These are phyloP conservation scores for Polymixis flavicincta DNA, from an alignment of 2,888 invertebrate genomes.

Conservation along the genomic window DNA sequence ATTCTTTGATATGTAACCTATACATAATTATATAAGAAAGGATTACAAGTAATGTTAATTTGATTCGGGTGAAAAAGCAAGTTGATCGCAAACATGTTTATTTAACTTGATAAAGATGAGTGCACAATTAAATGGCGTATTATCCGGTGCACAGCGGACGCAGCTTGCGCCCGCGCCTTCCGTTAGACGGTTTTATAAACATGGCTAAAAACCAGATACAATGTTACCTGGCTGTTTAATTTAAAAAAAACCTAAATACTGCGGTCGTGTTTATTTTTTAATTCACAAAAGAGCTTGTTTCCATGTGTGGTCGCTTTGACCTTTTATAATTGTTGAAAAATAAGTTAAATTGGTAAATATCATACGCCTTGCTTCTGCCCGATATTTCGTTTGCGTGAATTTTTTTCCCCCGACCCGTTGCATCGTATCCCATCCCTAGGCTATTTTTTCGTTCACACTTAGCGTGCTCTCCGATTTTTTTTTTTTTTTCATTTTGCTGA, in stretches of 20 bases:
- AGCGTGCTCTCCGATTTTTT: too few relatives aligned
- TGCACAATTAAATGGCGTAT: slow-evolving; percentile 69
- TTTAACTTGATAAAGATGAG: slow-evolving; percentile 62
- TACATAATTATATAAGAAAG: too few relatives aligned
- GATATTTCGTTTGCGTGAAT: too few relatives aligned
- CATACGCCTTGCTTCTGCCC: too few relatives aligned
- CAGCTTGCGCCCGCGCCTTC: slow-evolving; percentile 82
- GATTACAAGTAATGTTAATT: too few relatives aligned
- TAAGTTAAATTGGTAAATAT: not conserved
- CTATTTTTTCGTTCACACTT: too few relatives aligned
- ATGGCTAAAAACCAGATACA: slow-evolving; percentile 50
- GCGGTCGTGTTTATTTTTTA: slow-evolving; percentile 45
- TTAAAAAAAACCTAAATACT: slow-evolving; percentile 55
- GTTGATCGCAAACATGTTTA: slow-evolving; percentile 29
- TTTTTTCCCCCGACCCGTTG: too few relatives aligned
- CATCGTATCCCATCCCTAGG: too few relatives aligned
- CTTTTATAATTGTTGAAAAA: not conserved
- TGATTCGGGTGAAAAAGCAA: slow-evolving; percentile 18
- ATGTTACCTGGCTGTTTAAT: slow-evolving; percentile 46
- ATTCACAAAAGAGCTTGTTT: slow-evolving; percentile 24
- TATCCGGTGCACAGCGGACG: slow-evolving; percentile 78
- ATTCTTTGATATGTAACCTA: too few relatives aligned
- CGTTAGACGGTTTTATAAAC: slow-evolving; percentile 69
- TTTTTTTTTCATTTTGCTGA: too few relatives aligned
- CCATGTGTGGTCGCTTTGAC: not conserved